A percentile compares a stretch with the other conserved stretches of the same genome.
Conservation (phyloP, 2,888 invertebrate genomes). For the Notodonta ziczac region DNA sequence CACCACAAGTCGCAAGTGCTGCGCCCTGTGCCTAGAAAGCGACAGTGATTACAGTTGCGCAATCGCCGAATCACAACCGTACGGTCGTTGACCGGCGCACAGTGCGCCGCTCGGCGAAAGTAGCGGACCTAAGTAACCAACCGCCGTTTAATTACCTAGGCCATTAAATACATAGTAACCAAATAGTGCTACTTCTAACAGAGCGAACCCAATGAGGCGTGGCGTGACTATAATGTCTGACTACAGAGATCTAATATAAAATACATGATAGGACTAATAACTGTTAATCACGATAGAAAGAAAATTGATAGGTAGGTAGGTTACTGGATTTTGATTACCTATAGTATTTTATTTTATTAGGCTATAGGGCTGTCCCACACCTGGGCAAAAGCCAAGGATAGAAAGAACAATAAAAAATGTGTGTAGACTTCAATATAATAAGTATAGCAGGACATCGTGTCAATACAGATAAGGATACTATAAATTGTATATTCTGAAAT, state of each 20-base stretch:
- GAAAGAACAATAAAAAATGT: too few relatives aligned
- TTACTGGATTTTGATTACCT: too few relatives aligned
- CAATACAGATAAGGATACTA: too few relatives aligned
- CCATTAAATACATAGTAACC: slow-evolving; percentile 9
- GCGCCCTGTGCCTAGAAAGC: slow-evolving; percentile 70
- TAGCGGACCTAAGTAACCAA: slow-evolving; percentile 55
- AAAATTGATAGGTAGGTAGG: too few relatives aligned
- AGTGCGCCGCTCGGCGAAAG: slow-evolving; percentile 59
- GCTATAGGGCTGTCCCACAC: too few relatives aligned
- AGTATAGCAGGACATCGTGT: too few relatives aligned
- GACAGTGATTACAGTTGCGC: slow-evolving; percentile 74
- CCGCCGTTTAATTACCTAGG: slow-evolving; percentile 55
- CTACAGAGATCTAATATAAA: background rate
- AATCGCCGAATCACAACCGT: slow-evolving; percentile 66
- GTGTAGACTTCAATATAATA: too few relatives aligned
- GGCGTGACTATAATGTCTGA: background rate
- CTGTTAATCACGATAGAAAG: too few relatives aligned
- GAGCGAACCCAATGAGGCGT: slow-evolving; percentile 1
- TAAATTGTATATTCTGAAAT: too few relatives aligned
- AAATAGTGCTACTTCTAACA: background rate
- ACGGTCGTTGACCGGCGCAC: slow-evolving; percentile 66
- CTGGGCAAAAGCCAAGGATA: too few relatives aligned
- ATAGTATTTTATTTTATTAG: too few relatives aligned
- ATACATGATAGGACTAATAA: background rate
- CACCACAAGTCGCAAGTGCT: too few relatives aligned